Evolutionary conservation across 2,888 invertebrate species (phyloP), one percentile per base, ranked within the genome.

Genomic region (Drosophila glabriapex): DNA sequence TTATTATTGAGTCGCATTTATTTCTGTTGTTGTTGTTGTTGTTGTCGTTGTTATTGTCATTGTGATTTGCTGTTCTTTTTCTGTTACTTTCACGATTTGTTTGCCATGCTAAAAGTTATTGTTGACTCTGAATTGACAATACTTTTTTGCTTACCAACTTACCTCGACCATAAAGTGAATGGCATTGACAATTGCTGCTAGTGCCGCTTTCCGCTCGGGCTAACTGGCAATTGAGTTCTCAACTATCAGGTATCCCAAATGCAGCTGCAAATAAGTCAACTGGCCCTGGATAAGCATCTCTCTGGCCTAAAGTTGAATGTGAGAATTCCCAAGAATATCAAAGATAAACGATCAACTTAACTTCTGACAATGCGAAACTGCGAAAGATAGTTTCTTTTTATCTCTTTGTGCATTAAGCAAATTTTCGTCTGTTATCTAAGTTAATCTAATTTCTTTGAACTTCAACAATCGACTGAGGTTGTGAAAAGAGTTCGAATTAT

Each of bases 1-100:
- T 73, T 73, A 73, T 53, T 46, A 46, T 71, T 71, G 55, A 71
- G 46, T 60, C 39, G 54, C 58, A 46, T 56, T 67, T 67, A 33
- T 68, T 68, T 50, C n/a, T 46, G 46, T 16, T 46, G 6, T 22
- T 22, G 3, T 60, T 50, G 37, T 60, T 58, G 52, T 41, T 61
- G 50, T 66, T 50, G 37, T 61, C 52, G 55, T 39, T 67, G 53
- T 58, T 64, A 41, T 70, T 70, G 55, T 74, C 52, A 31, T 43
- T 82, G 82, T 80, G 82, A 77, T 80, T 82, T 85, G 66, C 60
- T 87, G 53, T 41, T 61, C 53, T 61, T 64, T 73, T 73, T 82
- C 76, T 79, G 67, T 71, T 85, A 84, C 90, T 84, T 84, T 84
- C 84, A 84, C 84, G 84, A 84, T 82, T 87, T 71, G 58, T 70